Conservation (phyloP, 2,888 invertebrate genomes). For the Pachymerium ferrugineum region DNA sequence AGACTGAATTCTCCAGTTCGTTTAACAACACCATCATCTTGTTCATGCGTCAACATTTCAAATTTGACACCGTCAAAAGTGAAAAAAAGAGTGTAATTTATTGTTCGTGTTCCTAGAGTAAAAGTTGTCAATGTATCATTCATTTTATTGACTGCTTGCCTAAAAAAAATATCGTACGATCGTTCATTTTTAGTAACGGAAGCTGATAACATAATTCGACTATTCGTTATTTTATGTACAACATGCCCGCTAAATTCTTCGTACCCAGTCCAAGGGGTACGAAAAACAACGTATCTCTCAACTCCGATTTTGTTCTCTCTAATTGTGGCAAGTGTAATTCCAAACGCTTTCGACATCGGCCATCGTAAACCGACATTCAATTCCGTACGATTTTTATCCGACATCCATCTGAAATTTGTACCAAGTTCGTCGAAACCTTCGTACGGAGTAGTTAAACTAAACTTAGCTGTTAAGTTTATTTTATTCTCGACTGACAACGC, state of each 20-base stretch:
- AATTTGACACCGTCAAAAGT: no score
- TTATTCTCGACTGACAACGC: background rate
- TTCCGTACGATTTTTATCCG: background rate
- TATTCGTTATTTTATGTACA: background rate
- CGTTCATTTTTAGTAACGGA: no score
- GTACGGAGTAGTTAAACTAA: background rate
- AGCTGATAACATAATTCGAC: no score
- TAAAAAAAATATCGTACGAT: no score
- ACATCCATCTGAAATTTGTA: background rate
- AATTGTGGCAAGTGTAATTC: background rate
- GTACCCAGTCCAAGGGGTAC: background rate
- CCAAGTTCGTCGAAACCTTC: background rate
- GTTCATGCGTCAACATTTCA: no score
- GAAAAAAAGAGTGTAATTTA: no score
- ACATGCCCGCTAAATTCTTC: background rate
- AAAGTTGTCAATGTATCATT: no score
- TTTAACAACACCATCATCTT: no score
- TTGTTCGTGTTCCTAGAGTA: no score
- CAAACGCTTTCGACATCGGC: background rate
- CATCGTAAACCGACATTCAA: background rate
- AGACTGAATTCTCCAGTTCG: no score
- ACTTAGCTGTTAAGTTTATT: background rate
- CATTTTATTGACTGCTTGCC: no score
- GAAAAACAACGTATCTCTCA: background rate
- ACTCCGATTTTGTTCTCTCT: background rate